Base-by-base conservation (phyloP, 2,888 invertebrate species). In the Drosophila helvetica region DNA sequence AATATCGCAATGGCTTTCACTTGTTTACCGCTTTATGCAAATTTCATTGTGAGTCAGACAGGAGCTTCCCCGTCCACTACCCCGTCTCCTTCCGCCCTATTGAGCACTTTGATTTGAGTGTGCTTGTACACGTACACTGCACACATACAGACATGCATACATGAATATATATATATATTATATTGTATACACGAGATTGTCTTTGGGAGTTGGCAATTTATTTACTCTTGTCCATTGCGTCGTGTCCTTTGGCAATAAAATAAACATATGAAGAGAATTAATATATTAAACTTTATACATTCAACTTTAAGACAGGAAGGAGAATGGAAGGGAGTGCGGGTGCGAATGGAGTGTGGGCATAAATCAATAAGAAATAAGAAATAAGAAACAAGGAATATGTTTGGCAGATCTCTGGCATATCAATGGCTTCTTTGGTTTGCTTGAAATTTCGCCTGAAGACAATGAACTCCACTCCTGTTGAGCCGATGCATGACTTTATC, bases 21-120 rank as follows among this genome's bases (percentile, higher is more conserved):
- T 73, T 73, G 74, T 73, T 74, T 73, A 74, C 75, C 60, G 63
- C 59, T 69, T 75, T 74, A 74, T 75, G 59, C 70, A 75, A 75
- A 75, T 74, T 69, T 63, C 58, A 64, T 60, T 75, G 69, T 54
- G 27, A 42, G 65, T 54, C 46, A 46, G 19, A 30, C n/a, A 25
- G 5, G 22, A 22, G 22, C 22, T 22, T 22, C 22, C 25, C 25
- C 25, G 25, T 25, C 7, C 25, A 7, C 25, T 7, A 1, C 8
- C 25, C 25, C 2, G 22, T 25, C 25, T 7, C 25, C 25, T 25
- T 25, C 25, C 25, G 7, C 25, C 25, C 22, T n/a, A 45, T 12
- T 45, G 25, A 25, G 7, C 43, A 17, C 57, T 57, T 15, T 18
- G 60, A 61, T 61, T 59, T 59, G 33, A 27, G 46, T 58, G 18